A percentile compares a stretch with the other conserved stretches of the same genome.
Evolutionary conservation across 2,113 vertebrate genomes (phyloP).

Genomic region (Phyllostomus discolor): DNA sequence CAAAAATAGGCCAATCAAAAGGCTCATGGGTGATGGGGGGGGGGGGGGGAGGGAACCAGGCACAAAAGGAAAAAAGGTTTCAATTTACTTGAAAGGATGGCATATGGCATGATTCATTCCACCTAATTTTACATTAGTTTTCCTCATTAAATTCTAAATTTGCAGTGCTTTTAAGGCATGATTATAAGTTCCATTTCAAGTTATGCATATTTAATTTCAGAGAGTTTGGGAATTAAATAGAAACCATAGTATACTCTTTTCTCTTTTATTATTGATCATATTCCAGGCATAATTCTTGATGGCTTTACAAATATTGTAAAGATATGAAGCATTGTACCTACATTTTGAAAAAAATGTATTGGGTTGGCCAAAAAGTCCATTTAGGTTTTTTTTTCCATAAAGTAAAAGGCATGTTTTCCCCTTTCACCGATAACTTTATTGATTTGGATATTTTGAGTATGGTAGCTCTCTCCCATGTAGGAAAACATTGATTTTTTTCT

Average conservation of each 20-base stretch:
- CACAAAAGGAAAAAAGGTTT: slow-evolving; percentile 25
- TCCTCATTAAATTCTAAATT: slow-evolving; percentile 38
- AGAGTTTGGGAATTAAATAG: not conserved
- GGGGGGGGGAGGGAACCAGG: not conserved
- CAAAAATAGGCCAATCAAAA: slow-evolving; percentile 33
- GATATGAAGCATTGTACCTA: not conserved
- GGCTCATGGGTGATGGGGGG: not conserved
- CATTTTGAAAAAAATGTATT: too few species aligned
- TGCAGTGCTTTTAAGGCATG: slow-evolving; percentile 22
- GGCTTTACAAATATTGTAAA: not conserved
- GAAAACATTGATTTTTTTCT: too few species aligned
- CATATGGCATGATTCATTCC: slow-evolving; percentile 18
- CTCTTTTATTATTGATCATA: not conserved
- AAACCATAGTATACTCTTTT: not conserved
- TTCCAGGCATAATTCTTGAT: not conserved
- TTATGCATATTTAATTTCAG: slow-evolving; percentile 41
- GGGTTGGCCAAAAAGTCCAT: too few species aligned
- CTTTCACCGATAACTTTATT: too few species aligned
- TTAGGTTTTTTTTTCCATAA: too few species aligned
- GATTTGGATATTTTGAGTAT: too few species aligned
- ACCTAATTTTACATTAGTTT: slow-evolving; percentile 38
- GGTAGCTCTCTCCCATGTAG: too few species aligned
- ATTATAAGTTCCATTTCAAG: slow-evolving; percentile 13
- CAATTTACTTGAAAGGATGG: not conserved
- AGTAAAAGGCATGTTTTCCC: too few species aligned